A percentile compares a stretch with the other conserved stretches of the same genome.
These are phyloP conservation scores for Tenthredo scrophulariae DNA, from an alignment of 2,888 invertebrate genomes.

Conservation along the genomic window DNA sequence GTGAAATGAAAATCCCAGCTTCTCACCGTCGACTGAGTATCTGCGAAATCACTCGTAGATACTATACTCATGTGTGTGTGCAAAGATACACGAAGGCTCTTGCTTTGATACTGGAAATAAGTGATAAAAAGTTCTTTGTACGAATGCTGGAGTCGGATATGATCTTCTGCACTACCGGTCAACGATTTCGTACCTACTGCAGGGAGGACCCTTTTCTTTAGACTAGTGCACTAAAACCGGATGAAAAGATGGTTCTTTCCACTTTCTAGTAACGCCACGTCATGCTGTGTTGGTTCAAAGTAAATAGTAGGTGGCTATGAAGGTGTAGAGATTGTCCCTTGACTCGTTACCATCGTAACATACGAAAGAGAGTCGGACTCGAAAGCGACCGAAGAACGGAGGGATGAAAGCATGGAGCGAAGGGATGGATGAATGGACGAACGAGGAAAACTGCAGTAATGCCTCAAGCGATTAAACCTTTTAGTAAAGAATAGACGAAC, in stretches of 20 bases:
- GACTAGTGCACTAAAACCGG: not conserved
- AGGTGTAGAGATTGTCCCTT: slow-evolving; percentile 27
- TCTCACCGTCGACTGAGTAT: not conserved
- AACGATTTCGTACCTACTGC: not conserved
- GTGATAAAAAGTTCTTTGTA: too few relatives aligned
- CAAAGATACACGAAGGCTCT: not conserved
- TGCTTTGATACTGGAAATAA: not conserved
- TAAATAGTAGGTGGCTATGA: slow-evolving; percentile 1
- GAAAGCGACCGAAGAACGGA: not conserved
- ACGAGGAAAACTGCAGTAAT: not conserved
- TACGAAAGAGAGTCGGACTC: slow-evolving; percentile 13
- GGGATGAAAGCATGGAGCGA: not conserved
- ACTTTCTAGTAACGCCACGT: not conserved
- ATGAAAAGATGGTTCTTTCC: slow-evolving; percentile 26
- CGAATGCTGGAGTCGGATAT: not conserved
- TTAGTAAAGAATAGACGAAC: slow-evolving; percentile 2
- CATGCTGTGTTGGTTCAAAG: slow-evolving; percentile 8
- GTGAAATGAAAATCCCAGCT: not conserved
- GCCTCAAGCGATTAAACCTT: slow-evolving; percentile 44
- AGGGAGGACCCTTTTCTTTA: not conserved
- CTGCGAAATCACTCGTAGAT: not conserved
- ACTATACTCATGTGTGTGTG: too few relatives aligned
- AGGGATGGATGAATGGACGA: not conserved
- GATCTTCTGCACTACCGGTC: not conserved
- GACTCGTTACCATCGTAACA: not conserved